phyloP scores from a whole-genome alignment of 2,888 invertebrate species.

The Nemurella pictetii region DNA sequence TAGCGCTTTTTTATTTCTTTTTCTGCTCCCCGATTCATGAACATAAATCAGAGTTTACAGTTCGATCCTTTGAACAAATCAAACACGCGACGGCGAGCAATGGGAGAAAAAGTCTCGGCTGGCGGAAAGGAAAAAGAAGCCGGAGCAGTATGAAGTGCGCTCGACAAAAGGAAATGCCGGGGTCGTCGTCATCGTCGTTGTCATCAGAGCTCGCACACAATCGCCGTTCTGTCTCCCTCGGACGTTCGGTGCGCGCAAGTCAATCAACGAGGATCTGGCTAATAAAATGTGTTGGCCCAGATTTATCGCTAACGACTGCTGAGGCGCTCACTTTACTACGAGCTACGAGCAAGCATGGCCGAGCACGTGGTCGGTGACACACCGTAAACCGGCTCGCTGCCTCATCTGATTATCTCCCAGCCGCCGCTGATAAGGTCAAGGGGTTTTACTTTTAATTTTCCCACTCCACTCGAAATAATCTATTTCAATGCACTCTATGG shows the following conservation, averaged over 20 bases:
- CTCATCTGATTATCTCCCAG: not conserved
- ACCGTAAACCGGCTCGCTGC: not conserved
- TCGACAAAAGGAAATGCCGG: not conserved
- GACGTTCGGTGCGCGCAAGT: not conserved
- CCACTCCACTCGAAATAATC: slow-evolving; percentile 24
- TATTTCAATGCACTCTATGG: slow-evolving; percentile 18
- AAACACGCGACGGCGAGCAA: not conserved
- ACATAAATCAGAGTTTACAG: not conserved
- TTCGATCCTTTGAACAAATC: not conserved
- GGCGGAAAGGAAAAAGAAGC: not conserved
- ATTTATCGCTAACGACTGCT: not conserved
- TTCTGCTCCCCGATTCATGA: not conserved
- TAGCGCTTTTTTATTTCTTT: not conserved
- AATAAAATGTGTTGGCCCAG: not conserved
- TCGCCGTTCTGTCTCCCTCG: not conserved
- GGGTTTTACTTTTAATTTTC: slow-evolving; percentile 1
- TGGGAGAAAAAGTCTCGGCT: too few relatives aligned
- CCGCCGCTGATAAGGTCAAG: slow-evolving; percentile 28
- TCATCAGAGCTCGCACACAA: not conserved
- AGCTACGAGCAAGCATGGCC: not conserved
- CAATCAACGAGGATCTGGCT: not conserved
- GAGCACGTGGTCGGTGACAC: slow-evolving; percentile 3
- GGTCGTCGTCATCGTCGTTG: too few relatives aligned
- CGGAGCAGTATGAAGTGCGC: not conserved
- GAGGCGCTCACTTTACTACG: not conserved